phyloP scores from a whole-genome alignment of 2,113 vertebrate genomes.

The Thryonomys swinderianus region DNA sequence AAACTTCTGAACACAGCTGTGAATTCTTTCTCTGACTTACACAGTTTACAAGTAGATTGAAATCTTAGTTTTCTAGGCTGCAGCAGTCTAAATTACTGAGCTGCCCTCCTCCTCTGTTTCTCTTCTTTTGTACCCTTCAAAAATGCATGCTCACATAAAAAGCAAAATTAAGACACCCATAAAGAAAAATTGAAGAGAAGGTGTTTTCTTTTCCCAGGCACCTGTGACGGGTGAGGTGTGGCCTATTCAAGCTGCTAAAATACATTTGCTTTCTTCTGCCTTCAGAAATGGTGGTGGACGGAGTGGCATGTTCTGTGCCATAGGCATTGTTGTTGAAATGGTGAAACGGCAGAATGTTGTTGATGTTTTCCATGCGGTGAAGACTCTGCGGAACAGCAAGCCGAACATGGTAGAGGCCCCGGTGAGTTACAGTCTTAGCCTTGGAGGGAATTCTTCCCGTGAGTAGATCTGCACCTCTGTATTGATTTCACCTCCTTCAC shows the following conservation, averaged over 20 bases:
- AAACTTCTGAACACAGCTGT: not conserved
- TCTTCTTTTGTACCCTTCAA: not conserved
- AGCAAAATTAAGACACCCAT: not conserved
- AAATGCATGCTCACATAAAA: not conserved
- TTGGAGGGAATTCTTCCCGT: not conserved
- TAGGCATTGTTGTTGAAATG: conserved; percentile 99
- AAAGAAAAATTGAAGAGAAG: not conserved
- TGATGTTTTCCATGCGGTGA: conserved; percentile 98
- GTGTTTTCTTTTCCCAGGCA: not conserved
- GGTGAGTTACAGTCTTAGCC: conserved; percentile 85
- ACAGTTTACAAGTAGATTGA: not conserved
- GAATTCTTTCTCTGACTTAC: not conserved
- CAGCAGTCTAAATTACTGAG: not conserved
- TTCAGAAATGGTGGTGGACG: conserved; percentile 96
- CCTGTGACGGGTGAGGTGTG: accelerated
- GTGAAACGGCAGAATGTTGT: conserved; percentile 98
- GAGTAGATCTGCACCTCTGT: not conserved
- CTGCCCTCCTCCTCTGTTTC: not conserved
- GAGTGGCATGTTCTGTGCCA: conserved; percentile 97
- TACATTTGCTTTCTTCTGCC: not conserved
- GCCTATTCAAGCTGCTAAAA: not conserved
- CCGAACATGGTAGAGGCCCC: conserved; percentile 99
- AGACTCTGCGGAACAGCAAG: conserved; percentile 98
- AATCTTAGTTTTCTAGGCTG: not conserved
- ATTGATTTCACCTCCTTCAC: not conserved